Conservation (phyloP, 1,140 invertebrate genomes). For the Anastrepha ludens region DNA sequence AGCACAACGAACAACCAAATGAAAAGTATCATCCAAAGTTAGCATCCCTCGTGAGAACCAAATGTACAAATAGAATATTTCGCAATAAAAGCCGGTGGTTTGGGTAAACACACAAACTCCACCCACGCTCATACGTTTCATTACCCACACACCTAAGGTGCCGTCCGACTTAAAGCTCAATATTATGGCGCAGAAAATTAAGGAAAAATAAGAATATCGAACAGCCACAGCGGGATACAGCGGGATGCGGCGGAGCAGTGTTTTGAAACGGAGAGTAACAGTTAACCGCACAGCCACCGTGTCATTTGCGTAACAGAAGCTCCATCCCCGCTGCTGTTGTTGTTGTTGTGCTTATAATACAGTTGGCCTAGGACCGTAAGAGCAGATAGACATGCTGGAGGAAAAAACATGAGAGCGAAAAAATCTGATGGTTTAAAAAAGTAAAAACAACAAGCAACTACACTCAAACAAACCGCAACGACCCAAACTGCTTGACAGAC, state of each 20-base stretch:
- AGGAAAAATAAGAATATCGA: neutral
- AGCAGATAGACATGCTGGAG: neutral
- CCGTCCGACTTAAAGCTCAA: no score
- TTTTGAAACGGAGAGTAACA: neutral
- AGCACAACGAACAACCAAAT: no score
- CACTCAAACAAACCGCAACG: conserved; percentile 20
- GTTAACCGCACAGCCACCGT: neutral
- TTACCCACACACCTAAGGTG: no score
- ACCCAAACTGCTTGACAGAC: conserved; percentile 21
- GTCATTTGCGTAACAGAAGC: no score
- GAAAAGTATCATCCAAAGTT: no score
- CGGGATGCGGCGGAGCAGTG: neutral
- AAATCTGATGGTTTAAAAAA: neutral
- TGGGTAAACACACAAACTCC: no score
- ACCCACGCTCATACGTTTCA: no score
- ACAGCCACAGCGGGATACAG: neutral
- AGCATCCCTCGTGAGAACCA: no score
- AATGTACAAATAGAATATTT: no score
- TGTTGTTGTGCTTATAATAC: neutral
- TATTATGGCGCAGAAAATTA: no score
- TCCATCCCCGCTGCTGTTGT: neutral
- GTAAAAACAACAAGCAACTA: neutral
- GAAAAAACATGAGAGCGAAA: conserved; percentile 12
- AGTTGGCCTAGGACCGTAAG: neutral
- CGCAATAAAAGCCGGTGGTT: no score